Conservation (phyloP, 2,888 invertebrate species). For the Pseudolycoriella hygida region DNA sequence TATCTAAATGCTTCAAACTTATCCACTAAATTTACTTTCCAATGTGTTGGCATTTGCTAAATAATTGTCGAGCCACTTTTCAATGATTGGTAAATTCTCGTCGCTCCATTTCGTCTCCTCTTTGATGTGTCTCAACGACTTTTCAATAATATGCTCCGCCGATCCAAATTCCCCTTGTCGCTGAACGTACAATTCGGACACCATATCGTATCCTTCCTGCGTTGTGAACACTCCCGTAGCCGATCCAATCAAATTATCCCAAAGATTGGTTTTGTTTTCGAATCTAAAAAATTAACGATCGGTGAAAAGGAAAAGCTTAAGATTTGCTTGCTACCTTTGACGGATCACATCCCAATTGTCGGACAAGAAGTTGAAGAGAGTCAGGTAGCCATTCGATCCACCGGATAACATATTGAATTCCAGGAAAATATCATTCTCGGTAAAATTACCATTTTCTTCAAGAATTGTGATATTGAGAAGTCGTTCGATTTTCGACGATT, state of each 20-base stretch:
- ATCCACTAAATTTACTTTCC: constrained; percentile 20
- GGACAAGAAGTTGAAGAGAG: constrained; percentile 50
- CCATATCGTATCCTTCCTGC: constrained; percentile 51
- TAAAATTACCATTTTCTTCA: constrained; percentile 51
- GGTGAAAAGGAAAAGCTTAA: neutral
- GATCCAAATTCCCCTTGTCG: constrained; percentile 51
- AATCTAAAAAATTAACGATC: constrained; percentile 31
- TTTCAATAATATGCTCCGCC: constrained; percentile 54
- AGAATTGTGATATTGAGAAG: constrained; percentile 50
- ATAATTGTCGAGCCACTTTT: constrained; percentile 48
- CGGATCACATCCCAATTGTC: constrained; percentile 53
- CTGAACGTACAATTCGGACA: constrained; percentile 42
- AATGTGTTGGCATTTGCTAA: constrained; percentile 20
- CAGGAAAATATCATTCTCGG: constrained; percentile 55
- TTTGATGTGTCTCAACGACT: constrained; percentile 51
- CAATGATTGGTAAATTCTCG: constrained; percentile 55
- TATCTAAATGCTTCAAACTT: constrained; percentile 1
- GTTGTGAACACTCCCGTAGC: constrained; percentile 62
- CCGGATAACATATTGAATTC: constrained; percentile 60
- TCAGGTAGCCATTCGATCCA: constrained; percentile 49
- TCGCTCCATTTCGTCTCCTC: constrained; percentile 62
- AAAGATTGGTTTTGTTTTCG: constrained; percentile 48
- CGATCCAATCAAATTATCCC: constrained; percentile 57
- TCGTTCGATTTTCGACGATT: constrained; percentile 45
- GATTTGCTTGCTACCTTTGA: constrained; percentile 28